Conservation (phyloP, 1,140 invertebrate genomes). For the Cydia splendana region DNA sequence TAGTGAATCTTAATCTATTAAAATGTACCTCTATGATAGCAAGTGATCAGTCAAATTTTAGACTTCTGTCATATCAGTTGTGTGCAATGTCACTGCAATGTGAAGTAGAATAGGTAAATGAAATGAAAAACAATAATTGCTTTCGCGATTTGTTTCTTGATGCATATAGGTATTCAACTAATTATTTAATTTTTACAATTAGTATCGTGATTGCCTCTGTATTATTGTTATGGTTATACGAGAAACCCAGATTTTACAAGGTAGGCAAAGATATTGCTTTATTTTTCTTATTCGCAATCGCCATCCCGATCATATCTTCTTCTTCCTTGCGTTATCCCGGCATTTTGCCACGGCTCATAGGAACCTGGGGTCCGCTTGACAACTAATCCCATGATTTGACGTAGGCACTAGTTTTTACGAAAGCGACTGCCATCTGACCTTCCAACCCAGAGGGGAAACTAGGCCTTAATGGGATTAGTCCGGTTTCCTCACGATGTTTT, state of each 20-base stretch:
- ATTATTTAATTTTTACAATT: constrained; percentile 51
- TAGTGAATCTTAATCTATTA: too few species aligned
- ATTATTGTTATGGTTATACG: constrained; percentile 52
- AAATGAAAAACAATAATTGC: constrained; percentile 44
- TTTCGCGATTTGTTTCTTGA: constrained; percentile 49
- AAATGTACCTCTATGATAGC: too few species aligned
- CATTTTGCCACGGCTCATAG: too few species aligned
- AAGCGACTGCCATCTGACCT: too few species aligned
- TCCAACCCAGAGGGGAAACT: too few species aligned
- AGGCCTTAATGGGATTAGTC: too few species aligned
- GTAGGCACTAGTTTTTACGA: too few species aligned
- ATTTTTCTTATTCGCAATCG: not conserved
- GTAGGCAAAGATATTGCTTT: constrained; percentile 37
- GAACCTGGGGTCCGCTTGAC: too few species aligned
- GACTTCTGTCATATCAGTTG: not conserved
- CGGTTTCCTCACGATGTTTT: too few species aligned
- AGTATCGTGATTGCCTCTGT: constrained; percentile 46
- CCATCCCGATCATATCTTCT: too few species aligned
- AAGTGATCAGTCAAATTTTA: not conserved
- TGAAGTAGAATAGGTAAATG: constrained; percentile 33
- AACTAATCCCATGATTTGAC: too few species aligned
- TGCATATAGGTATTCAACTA: constrained; percentile 51
- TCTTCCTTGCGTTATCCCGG: too few species aligned
- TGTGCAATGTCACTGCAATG: not conserved
- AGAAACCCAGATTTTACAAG: constrained; percentile 53